These are phyloP conservation scores for Pemphigus obesinymphae DNA, from an alignment of 1,140 invertebrate genomes.

Conservation along the genomic window DNA sequence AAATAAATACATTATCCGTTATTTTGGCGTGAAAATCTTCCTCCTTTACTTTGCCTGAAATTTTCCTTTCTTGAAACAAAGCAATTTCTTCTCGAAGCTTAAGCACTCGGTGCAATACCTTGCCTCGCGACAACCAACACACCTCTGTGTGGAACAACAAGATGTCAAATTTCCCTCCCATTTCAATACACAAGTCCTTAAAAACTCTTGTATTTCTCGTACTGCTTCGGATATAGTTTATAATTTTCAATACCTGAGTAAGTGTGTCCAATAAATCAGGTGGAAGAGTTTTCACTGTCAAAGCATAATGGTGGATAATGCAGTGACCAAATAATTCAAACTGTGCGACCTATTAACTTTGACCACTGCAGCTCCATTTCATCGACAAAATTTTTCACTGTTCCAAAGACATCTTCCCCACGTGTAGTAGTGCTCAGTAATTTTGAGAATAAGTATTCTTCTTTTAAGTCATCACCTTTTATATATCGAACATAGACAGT, in stretches of 20 bases:
- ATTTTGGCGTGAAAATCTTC: no score
- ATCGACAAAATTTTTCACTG: not conserved
- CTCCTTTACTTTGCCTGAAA: not conserved
- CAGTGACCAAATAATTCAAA: conserved; percentile 1
- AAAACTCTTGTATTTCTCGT: conserved; percentile 22
- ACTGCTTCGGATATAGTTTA: conserved; percentile 15
- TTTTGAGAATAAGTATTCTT: conserved; percentile 37
- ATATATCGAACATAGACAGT: not conserved
- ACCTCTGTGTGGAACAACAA: not conserved
- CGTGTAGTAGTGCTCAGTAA: conserved; percentile 21
- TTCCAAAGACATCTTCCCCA: conserved; percentile 12
- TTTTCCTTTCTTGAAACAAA: not conserved
- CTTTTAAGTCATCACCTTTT: not conserved
- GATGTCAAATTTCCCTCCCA: not conserved
- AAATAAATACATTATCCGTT: not conserved
- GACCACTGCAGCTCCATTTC: not conserved
- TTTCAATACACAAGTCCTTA: conserved; percentile 2
- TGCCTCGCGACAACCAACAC: not conserved
- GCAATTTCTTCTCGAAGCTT: not conserved
- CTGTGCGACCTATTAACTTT: conserved; percentile 6
- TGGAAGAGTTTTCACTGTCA: not conserved
- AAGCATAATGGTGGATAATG: conserved; percentile 11
- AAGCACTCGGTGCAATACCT: not conserved
- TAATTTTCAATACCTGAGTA: conserved; percentile 9
- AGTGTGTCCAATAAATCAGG: conserved; percentile 18